Evolutionary conservation across 2,797 vertebrate genomes (phyloP), one percentile per base, ranked within the genome.

Genomic region (Phrynocephalus vlangalii): DNA sequence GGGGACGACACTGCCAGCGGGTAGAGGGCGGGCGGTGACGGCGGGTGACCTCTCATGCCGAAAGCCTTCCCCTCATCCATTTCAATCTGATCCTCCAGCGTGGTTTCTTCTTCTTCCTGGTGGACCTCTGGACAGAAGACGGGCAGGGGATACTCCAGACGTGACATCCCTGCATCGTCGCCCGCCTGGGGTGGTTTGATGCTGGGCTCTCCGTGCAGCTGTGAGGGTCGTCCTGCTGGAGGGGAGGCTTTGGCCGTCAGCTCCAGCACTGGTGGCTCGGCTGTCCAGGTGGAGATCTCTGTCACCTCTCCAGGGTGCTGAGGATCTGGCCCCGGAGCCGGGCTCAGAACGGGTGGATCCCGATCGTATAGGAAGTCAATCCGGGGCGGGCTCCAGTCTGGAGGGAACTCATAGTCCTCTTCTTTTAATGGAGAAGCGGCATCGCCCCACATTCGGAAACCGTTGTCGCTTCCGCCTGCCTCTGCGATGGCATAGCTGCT

Each of bases 371-470:
- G 84, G 48, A 95, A 95, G 0, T 91, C 88, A 0, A 94, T 1
- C 5, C 89, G 92, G 0, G 92, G 92, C 0, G 93, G 94, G 28
- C 91, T 92, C 93, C 94, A 95, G 83, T 94, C 78, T 0, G 20
- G 76, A 52, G 92, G 92, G 63, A 94, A 92, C 0, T 44, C 18
- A 24, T 72, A 18, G 15, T 63, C 91, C 6, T 28, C 63, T 18
- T 84, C 75, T 50, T 67, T 52, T 56, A 56, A 11, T 8, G 56
- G 48, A 7, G 83, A 70, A 3, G 20, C 0, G 11, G 56, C 30
- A 13, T 3, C 1, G 13, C 6, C 30, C 77, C 70, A 38, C 6
- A 15, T 11, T 5, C 30, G 3, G 30, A 68, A 28, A 22, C 38
- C 2, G 2, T 28, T 13, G 24, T 11, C 5, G 7, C 16, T 24